These are phyloP conservation scores for Altica lythri DNA, from an alignment of 2,888 invertebrate species.

Conservation along the genomic window DNA sequence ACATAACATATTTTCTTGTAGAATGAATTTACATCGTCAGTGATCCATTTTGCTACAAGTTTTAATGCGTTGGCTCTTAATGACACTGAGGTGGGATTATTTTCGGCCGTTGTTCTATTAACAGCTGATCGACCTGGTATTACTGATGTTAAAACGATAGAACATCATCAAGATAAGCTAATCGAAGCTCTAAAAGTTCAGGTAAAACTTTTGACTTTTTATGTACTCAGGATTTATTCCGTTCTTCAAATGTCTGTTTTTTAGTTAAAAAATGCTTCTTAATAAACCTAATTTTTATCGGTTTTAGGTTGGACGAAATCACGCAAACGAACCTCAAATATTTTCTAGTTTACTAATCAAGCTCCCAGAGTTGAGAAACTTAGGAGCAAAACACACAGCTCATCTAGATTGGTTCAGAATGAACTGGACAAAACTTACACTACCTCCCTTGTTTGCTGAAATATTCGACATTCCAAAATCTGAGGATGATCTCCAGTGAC, in stretches of 20 bases:
- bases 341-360: conserved; percentile 63
- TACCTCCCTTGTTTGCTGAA: conserved; percentile 94
- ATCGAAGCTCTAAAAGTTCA: conserved; percentile 87
- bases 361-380: conserved; percentile 77
- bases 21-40: conserved; percentile 80
- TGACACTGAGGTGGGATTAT: conserved; percentile 89
- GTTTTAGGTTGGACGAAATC: conserved; percentile 63
- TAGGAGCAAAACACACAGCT: conserved; percentile 82
- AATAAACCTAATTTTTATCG: no score
- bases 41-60: conserved; percentile 80
- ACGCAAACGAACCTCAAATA: conserved; percentile 64
- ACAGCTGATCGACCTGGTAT: conserved; percentile 81
- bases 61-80: conserved; percentile 77
- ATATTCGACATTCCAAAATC: conserved; percentile 94
- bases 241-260: neutral
- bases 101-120: conserved; percentile 83
- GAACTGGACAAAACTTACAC: conserved; percentile 81
- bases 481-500: conserved; percentile 68
- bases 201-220: conserved; percentile 59
- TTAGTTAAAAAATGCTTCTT: no score
- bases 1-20: conserved; percentile 56
- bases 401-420: conserved; percentile 89
- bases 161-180: conserved; percentile 78
- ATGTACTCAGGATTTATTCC: no score
- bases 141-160: conserved; percentile 77